Evolutionary conservation across 2,113 vertebrate genomes (phyloP).

Genomic region (Tragelaphus imberbis): DNA sequence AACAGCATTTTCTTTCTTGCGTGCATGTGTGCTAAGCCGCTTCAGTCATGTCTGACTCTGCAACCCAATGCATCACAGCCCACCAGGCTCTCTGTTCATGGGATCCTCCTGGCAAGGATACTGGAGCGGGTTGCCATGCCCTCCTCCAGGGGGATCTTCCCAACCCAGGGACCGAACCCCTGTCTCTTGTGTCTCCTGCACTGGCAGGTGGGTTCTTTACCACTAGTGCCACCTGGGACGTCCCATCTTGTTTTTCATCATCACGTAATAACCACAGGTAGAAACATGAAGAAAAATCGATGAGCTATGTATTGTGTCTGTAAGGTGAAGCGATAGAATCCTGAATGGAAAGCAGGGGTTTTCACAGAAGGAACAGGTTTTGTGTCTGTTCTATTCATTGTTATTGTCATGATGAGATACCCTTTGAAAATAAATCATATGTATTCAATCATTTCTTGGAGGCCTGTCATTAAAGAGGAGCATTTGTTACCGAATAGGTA

Average conservation of each 20-base stretch:
- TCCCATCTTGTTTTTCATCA: not conserved
- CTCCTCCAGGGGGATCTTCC: not conserved
- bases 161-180: not conserved
- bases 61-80: not conserved
- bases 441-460: not conserved
- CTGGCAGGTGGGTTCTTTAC: not conserved
- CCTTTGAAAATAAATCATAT: not conserved
- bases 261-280: not conserved
- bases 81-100: not conserved
- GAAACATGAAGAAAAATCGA: not conserved
- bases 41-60: not conserved
- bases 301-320: not conserved
- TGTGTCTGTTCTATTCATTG: too few species aligned
- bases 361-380: not conserved
- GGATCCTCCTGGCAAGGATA: not conserved
- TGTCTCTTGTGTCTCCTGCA: not conserved
- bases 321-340: not conserved
- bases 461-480: not conserved
- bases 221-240: not conserved
- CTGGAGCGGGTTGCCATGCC: not conserved
- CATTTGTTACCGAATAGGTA: not conserved
- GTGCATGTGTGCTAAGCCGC: accelerated
- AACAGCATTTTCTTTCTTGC: not conserved
- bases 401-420: not conserved
- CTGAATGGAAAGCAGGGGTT: not conserved